Conservation (phyloP, 1,140 invertebrate species). For the Ceratina japonica region DNA sequence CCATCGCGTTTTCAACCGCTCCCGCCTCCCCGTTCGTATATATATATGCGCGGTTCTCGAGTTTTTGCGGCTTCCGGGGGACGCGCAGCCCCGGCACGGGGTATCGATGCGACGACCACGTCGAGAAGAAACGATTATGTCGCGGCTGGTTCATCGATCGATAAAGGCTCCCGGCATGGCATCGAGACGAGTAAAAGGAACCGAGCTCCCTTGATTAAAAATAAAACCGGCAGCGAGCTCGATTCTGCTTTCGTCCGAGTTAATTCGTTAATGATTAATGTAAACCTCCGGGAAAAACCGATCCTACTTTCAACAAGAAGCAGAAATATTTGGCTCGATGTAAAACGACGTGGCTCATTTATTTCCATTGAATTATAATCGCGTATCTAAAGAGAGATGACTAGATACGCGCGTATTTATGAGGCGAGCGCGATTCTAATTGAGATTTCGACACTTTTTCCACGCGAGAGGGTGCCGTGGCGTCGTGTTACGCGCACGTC, state of each 20-base stretch:
- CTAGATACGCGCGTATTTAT: no score
- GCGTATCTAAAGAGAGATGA: no score
- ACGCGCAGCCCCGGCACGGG: constrained; percentile 1
- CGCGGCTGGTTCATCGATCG: constrained; percentile 43
- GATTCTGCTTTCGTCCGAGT: background rate
- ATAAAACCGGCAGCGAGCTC: background rate
- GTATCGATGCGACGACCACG: constrained; percentile 28
- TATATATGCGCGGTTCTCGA: constrained; percentile 44
- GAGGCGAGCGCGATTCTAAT: background rate
- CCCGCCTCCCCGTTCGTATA: constrained; percentile 10
- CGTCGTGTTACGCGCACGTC: background rate
- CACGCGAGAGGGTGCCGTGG: background rate
- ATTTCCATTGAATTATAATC: no score
- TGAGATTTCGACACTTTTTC: background rate
- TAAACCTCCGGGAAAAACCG: no score
- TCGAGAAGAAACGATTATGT: constrained; percentile 47
- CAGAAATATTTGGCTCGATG: no score
- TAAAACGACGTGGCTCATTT: no score
- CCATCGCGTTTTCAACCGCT: constrained; percentile 48
- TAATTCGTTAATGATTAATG: no score
- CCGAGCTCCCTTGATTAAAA: background rate
- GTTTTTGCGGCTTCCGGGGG: constrained; percentile 38
- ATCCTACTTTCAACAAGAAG: no score
- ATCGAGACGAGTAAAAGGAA: background rate
- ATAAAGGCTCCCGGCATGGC: constrained; percentile 17